These are phyloP conservation scores for Halichoerus grypus DNA, from an alignment of 2,113 vertebrate species.

Conservation along the genomic window DNA sequence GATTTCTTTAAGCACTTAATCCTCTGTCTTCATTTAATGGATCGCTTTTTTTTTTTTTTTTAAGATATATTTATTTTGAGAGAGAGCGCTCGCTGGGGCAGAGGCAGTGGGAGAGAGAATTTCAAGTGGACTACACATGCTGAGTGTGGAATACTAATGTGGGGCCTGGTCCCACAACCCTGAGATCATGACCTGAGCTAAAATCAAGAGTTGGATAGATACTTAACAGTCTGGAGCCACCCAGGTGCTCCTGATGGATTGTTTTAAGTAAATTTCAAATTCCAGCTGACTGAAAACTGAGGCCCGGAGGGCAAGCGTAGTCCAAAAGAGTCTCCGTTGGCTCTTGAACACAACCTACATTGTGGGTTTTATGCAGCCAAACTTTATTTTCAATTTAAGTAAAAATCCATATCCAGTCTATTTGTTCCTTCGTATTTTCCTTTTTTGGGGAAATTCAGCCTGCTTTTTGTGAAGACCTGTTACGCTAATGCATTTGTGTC, in stretches of 20 bases:
- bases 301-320: conserved; percentile 42
- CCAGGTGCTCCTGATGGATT: not conserved
- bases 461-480: not conserved
- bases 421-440: not conserved
- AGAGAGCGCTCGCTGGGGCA: not conserved
- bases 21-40: conserved; percentile 47
- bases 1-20: conserved; percentile 79
- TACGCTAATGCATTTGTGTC: not conserved
- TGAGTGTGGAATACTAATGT: not conserved
- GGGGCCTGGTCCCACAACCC: not conserved
- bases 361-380: not conserved
- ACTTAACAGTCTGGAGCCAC: not conserved
- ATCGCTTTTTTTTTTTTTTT: not conserved
- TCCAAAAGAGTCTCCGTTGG: not conserved
- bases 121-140: not conserved
- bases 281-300: conserved; percentile 55
- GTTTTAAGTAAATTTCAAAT: conserved; percentile 69
- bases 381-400: conserved; percentile 34
- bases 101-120: not conserved
- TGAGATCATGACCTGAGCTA: not conserved
- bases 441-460: not conserved
- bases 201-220: not conserved
- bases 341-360: not conserved
- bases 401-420: not conserved
- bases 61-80: not conserved